Evolutionary conservation across 2,888 invertebrate species (phyloP).

Genomic region (Macaria notata): DNA sequence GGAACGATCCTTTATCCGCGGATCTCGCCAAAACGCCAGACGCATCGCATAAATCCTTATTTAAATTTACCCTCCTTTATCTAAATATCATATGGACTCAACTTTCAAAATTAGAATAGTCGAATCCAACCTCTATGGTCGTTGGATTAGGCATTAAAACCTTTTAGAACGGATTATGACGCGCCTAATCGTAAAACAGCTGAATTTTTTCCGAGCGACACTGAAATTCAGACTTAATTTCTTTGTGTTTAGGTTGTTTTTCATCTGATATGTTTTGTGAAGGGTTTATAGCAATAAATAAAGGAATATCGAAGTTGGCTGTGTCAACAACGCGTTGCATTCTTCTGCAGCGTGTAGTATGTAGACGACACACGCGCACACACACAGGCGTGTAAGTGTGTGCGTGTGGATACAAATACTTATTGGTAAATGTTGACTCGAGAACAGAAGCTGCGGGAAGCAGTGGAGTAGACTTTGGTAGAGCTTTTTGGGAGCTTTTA

Average conservation of each 20-base stretch:
- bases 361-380: slow-evolving; percentile 55
- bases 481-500: not conserved
- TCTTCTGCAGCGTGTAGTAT: slow-evolving; percentile 65
- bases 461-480: slow-evolving; percentile 32
- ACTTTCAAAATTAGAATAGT: slow-evolving; percentile 26
- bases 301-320: slow-evolving; percentile 81
- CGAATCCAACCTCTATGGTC: slow-evolving; percentile 39
- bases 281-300: slow-evolving; percentile 81
- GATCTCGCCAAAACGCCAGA: slow-evolving; percentile 80
- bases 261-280: slow-evolving; percentile 34
- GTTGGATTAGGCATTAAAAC: slow-evolving; percentile 40
- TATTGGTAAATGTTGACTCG: slow-evolving; percentile 78
- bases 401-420: slow-evolving; percentile 73
- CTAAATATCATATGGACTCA: slow-evolving; percentile 42
- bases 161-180: slow-evolving; percentile 31
- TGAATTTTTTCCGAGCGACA: slow-evolving; percentile 36
- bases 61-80: slow-evolving; percentile 70
- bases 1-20: slow-evolving; percentile 70
- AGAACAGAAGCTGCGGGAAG: slow-evolving; percentile 51
- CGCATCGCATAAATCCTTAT: slow-evolving; percentile 81
- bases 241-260: slow-evolving; percentile 28
- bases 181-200: slow-evolving; percentile 36
- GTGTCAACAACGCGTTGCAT: slow-evolving; percentile 82
- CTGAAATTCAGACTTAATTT: slow-evolving; percentile 23
- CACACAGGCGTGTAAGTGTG: slow-evolving; percentile 36